phyloP scores from a whole-genome alignment of 2,113 vertebrate genomes.

The Bubo blakistoni region DNA sequence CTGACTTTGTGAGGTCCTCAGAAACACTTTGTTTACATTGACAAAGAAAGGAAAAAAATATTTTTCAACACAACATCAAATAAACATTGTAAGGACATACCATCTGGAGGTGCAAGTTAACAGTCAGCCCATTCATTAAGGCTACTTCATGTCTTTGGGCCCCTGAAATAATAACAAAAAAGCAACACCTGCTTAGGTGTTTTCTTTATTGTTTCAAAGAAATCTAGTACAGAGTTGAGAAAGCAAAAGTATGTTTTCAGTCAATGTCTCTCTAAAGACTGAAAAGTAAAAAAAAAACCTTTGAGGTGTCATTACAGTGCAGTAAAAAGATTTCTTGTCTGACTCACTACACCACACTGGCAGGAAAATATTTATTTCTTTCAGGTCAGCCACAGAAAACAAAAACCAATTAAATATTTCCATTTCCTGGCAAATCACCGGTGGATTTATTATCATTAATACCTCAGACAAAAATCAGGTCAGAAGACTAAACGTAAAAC shows the following conservation, averaged over 20 bases:
- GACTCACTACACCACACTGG: neutral
- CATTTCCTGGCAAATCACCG: conserved; percentile 36
- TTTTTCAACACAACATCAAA: conserved; percentile 8
- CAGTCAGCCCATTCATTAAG: conserved; percentile 91
- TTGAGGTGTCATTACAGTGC: conserved; percentile 35
- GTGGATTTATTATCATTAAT: conserved; percentile 56
- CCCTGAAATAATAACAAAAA: conserved; percentile 68
- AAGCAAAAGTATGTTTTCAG: neutral
- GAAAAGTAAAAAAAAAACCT: conserved; percentile 32
- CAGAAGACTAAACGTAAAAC: neutral
- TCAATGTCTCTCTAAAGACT: neutral
- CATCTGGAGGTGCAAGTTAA: conserved; percentile 92
- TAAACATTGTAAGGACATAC: conserved; percentile 68
- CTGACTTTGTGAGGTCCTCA: conserved; percentile 24
- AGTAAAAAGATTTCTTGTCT: conserved; percentile 34
- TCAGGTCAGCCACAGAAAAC: conserved; percentile 55
- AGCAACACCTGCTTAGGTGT: neutral
- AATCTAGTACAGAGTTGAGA: neutral
- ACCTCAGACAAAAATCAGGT: conserved; percentile 27
- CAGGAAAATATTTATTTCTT: conserved; percentile 57
- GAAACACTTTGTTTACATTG: neutral
- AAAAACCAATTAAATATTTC: conserved; percentile 49
- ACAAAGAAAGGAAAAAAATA: neutral
- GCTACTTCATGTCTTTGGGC: conserved; percentile 76
- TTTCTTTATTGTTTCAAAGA: conserved; percentile 9